Percentiles rank a stretch among this genome's conserved stretches.
These are phyloP conservation scores for Xyliphius kryptos DNA, from an alignment of 2,113 vertebrate species.

Conservation along the genomic window DNA sequence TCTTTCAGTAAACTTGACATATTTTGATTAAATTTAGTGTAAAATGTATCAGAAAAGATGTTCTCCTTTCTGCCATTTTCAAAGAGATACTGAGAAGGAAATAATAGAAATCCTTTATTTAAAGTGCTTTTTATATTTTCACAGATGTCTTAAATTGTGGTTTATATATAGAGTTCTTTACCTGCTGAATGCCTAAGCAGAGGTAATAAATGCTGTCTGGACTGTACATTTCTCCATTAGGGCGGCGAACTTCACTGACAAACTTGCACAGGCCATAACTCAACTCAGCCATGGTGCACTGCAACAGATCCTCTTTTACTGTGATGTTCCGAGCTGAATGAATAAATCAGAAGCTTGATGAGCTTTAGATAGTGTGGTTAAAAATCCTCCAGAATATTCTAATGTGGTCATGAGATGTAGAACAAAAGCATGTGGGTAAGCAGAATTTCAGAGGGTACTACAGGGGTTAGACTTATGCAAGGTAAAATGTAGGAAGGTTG, in stretches of 20 bases:
- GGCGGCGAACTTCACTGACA: conserved; percentile 82
- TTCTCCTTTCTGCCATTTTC: conserved; percentile 96
- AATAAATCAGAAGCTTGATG: not conserved
- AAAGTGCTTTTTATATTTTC: too few species aligned
- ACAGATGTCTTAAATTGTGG: too few species aligned
- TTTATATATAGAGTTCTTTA: too few species aligned
- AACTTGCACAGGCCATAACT: conserved; percentile 93
- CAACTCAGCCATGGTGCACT: conserved; percentile 86
- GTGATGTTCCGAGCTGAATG: conserved; percentile 74
- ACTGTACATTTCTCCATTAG: conserved; percentile 82
- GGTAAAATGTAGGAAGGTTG: too few species aligned
- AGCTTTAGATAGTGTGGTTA: not conserved
- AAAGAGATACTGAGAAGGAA: conserved; percentile 79
- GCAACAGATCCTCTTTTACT: conserved; percentile 85
- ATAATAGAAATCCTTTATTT: too few species aligned
- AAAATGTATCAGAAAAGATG: conserved; percentile 95
- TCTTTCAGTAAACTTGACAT: conserved; percentile 81
- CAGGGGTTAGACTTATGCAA: too few species aligned
- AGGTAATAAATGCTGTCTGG: conserved; percentile 95
- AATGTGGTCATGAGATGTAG: too few species aligned
- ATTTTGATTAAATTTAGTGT: conserved; percentile 84
- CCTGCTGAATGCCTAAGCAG: conserved; percentile 98
- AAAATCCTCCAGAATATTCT: too few species aligned
- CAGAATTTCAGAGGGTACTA: too few species aligned
- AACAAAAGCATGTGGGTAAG: too few species aligned